A percentile compares a stretch with the other conserved stretches of the same genome.
Evolutionary conservation across 2,888 invertebrate species (phyloP).

Genomic region (Nematopogon swammerdamellus): DNA sequence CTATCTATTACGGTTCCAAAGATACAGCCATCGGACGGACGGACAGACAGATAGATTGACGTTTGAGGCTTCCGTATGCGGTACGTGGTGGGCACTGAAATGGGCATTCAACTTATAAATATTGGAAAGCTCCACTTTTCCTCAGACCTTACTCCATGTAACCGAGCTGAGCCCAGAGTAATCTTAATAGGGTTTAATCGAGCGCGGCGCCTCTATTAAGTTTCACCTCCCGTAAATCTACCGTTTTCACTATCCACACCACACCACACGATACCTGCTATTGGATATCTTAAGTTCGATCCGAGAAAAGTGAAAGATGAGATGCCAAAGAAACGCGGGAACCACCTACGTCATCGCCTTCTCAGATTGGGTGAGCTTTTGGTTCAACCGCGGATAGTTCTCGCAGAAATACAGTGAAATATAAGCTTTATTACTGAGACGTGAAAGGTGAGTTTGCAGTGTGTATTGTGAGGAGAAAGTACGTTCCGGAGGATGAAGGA

Average conservation of each 20-base stretch:
- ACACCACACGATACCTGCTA: slow-evolving; percentile 13
- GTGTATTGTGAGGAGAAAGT: slow-evolving; percentile 38
- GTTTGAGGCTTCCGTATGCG: too few relatives aligned
- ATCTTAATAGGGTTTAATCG: too few relatives aligned
- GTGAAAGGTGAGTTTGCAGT: slow-evolving; percentile 25
- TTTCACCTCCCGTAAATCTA: slow-evolving; percentile 3
- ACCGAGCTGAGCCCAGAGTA: too few relatives aligned
- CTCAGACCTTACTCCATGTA: too few relatives aligned
- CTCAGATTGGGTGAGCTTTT: slow-evolving; percentile 7
- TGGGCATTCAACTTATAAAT: too few relatives aligned
- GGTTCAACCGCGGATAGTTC: too few relatives aligned
- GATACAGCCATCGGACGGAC: too few relatives aligned
- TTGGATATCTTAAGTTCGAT: slow-evolving; percentile 26
- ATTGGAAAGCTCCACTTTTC: too few relatives aligned
- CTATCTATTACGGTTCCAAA: too few relatives aligned
- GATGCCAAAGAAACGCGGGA: slow-evolving; percentile 28
- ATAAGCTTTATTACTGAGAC: slow-evolving; percentile 4
- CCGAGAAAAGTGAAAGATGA: slow-evolving; percentile 42
- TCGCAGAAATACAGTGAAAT: too few relatives aligned
- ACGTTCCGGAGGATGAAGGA: slow-evolving; percentile 44
- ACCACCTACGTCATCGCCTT: slow-evolving; percentile 32
- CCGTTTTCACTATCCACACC: slow-evolving; percentile 2
- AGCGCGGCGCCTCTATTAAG: slow-evolving; percentile 1
- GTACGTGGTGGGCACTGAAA: too few relatives aligned
- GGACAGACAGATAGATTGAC: too few relatives aligned